Base-by-base conservation (phyloP, 2,113 vertebrate species). In the Dasyprocta punctata region DNA sequence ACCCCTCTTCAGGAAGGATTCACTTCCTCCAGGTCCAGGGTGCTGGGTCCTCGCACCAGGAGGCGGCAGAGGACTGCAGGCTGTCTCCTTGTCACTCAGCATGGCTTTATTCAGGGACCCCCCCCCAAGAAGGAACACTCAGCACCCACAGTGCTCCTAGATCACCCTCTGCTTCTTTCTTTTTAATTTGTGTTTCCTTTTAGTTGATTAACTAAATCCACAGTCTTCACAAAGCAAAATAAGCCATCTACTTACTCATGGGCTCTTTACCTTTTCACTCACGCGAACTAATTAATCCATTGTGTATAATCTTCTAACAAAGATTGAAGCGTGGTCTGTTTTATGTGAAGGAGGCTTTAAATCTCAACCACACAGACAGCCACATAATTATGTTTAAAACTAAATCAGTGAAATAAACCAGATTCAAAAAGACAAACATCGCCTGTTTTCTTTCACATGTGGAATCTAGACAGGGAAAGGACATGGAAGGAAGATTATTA, bases 241-340 rank as follows among this genome's bases (percentile, higher is more conserved):
- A 58, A 93, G 12, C 33, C 47, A 3, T 73, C 58, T 90, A 49
- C 38, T 47, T 90, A 49, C 38, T 47, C 47, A 19, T 77, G 58
- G 2, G 38, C 6, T 78, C 26, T 61, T 85, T 81, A 63, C 83
- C 36, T 90, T 65, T 61, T 56, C 65, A 44, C 19, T 73, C 36
- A 20, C 56, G 3, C 58, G 60, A 92, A 65, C 58, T 41, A 77
- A 80, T 61, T 13, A 81, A 89, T 78, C 56, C 71, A 71, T 78
- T 77, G 63, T 65, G 77, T 89, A 47, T 89, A 49, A 86, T 89
- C 44, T 86, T 89, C 86, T 28, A 61, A 92, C 73, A 93, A 71
- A 47, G 82, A 71, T 5, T 69, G 13, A 97, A 78, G 49, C 3
- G 7, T 19, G 36, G 56, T 47, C 16, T 47, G 1, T 63, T 95